Evolutionary conservation across 2,113 vertebrate species (phyloP), one percentile per base, ranked within the genome.

Genomic region (Calcarius ornatus): DNA sequence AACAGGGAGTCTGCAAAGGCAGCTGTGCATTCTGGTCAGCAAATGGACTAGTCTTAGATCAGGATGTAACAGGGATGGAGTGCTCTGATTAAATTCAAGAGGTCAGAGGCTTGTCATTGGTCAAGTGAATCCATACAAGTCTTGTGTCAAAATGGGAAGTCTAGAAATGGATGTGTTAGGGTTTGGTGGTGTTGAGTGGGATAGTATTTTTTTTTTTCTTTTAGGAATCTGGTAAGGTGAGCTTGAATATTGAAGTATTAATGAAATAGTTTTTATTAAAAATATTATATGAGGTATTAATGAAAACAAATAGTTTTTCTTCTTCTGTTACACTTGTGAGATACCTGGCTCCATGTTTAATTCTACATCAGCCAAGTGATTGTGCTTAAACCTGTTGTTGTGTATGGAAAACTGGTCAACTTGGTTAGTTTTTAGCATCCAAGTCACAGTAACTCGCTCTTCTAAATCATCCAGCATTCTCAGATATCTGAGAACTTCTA

Each of bases 1-100:
- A 84, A 23, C 21, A 31, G 42, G 37, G 56, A 50, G 10, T 35
- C 28, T 3, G 12, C 10, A 25, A 38, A 66, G 21, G 40, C 43
- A 42, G 3, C 15, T 69, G 40, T 22, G 16, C 1, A 0, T 18
- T 37, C 18, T 3, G 2, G 30, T 43, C 57, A 64, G 48, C 30
- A 24, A 37, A 9, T 3, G 43, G 37, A 40, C 65, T 22, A 2
- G 14, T n/a, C 35, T 54, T 43, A 28, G 27, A 76, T 33, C 4
- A 13, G 57, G 38, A 4, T 59, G 14, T 42, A 56, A 30, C 16
- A 23, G 63, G 43, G 35, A 17, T 42, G 37, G n/a, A 27, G 35
- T 23, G 33, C 61, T 81, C 60, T 6, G 2, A 12, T 35, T 75
- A 33, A 66, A 75, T 31, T 27, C 7, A 38, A 33, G 45, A 43